Base-by-base conservation (phyloP, 2,888 invertebrate genomes). In the Cephus runcator region DNA sequence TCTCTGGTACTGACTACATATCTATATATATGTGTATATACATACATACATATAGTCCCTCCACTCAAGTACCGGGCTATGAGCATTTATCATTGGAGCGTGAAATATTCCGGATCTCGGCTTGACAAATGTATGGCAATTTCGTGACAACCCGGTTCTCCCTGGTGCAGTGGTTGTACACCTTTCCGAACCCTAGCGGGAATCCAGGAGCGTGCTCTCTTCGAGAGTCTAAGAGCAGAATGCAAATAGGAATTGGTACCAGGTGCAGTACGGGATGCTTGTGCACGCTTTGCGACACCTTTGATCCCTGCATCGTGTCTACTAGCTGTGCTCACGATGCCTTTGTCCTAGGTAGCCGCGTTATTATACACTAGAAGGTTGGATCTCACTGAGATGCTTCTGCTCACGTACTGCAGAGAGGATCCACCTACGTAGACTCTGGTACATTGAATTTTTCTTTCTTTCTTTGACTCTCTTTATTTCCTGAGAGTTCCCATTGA, bases 201-300 rank as follows among this genome's bases (percentile, higher is more conserved):
- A 56, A 56, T 56, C 56, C 56, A 56, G 56, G 56, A 56, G 56
- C 56, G 56, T 56, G 56, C 23, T 56, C 56, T 56, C 56, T 23
- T 56, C 56, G 56, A 56, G 56, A 56, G 23, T 9, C 23, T 56
- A 56, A 23, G 71, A 71, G 71, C 4, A 71, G 34, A 33, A 71
- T 71, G 71, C 71, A 71, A 71, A 71, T 71, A n/a, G 71, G 71
- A 30, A 71, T 33, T 71, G 34, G 31, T 31, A 34, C 71, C 71
- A 71, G 71, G 71, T 71, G 71, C 71, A 71, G 23, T 34, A 31
- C 33, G 71, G 31, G 33, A 31, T 73, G 77, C 69, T 76, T 69
- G 68, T 77, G 76, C 76, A 73, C 71, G 69, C 68, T 75, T 36
- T 56, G 76, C 34, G 78, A 79, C 77, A 81, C 79, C 79, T 81